Evolutionary conservation across 2,888 invertebrate species (phyloP).

Genomic region (Anaspis maculata): DNA sequence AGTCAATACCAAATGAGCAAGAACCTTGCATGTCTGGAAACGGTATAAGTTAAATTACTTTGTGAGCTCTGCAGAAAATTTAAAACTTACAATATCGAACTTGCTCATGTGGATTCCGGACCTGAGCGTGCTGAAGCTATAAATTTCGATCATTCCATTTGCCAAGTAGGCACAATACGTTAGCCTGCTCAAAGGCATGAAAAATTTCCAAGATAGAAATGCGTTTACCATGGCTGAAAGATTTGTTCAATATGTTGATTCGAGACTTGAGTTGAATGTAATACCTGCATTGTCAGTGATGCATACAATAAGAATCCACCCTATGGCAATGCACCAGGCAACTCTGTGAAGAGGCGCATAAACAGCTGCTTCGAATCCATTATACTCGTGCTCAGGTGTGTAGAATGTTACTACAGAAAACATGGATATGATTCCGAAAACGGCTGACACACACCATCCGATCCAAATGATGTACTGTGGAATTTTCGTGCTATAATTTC

Average conservation of each 20-base stretch:
- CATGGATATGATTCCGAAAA: slow-evolving; percentile 50
- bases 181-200: slow-evolving; percentile 58
- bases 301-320: slow-evolving; percentile 60
- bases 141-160: slow-evolving; percentile 62
- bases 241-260: no score
- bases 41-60: background rate
- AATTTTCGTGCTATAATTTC: slow-evolving; percentile 34
- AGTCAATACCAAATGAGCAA: slow-evolving; percentile 44
- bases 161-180: slow-evolving; percentile 67
- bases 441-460: slow-evolving; percentile 29
- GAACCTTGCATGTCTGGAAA: background rate
- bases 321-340: slow-evolving; percentile 60
- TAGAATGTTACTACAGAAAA: slow-evolving; percentile 58
- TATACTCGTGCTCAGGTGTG: slow-evolving; percentile 51
- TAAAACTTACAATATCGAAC: slow-evolving; percentile 48
- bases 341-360: slow-evolving; percentile 59
- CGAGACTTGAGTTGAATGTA: no score
- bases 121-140: slow-evolving; percentile 53
- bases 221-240: slow-evolving; percentile 49
- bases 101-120: slow-evolving; percentile 54
- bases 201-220: slow-evolving; percentile 52
- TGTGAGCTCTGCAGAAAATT: no score
- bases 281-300: slow-evolving; percentile 58
- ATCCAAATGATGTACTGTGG: slow-evolving; percentile 20
- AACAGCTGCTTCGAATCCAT: slow-evolving; percentile 51